A percentile compares a stretch with the other conserved stretches of the same genome.
These are phyloP conservation scores for Lethocerus indicus DNA, from an alignment of 1,140 invertebrate species.

Conservation along the genomic window DNA sequence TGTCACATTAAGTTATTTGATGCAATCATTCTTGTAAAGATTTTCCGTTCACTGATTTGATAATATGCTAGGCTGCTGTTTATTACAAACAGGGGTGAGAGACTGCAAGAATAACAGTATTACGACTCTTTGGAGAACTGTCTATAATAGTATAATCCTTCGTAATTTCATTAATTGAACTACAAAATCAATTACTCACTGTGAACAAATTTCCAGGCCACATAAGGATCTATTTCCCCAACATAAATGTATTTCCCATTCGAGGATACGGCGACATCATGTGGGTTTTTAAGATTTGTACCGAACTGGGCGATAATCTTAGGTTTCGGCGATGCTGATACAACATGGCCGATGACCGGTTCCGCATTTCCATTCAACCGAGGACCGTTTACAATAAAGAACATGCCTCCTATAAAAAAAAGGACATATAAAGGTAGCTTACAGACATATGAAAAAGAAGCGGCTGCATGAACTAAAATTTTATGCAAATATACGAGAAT, in stretches of 20 bases:
- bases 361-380: slow-evolving; percentile 16
- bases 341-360: slow-evolving; percentile 42
- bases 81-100: background rate
- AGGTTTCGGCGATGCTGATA: too few relatives aligned
- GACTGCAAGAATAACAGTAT: background rate
- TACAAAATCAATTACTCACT: slow-evolving; percentile 11
- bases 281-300: slow-evolving; percentile 42
- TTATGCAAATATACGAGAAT: background rate
- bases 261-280: slow-evolving; percentile 49
- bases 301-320: slow-evolving; percentile 40
- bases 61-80: background rate
- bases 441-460: background rate
- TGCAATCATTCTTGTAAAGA: too few relatives aligned
- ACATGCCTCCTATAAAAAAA: slow-evolving; percentile 24
- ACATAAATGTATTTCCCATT: slow-evolving; percentile 55
- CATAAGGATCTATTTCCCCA: slow-evolving; percentile 46
- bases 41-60: background rate
- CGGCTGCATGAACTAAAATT: background rate
- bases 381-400: slow-evolving; percentile 32
- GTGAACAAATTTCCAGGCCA: slow-evolving; percentile 41
- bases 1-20: too few relatives aligned
- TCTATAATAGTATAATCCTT: background rate
- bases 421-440: background rate
- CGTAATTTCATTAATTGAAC: background rate
- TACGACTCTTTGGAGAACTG: background rate